Base-by-base conservation (phyloP, 2,888 invertebrate species). In the Platerodrilus igneus region DNA sequence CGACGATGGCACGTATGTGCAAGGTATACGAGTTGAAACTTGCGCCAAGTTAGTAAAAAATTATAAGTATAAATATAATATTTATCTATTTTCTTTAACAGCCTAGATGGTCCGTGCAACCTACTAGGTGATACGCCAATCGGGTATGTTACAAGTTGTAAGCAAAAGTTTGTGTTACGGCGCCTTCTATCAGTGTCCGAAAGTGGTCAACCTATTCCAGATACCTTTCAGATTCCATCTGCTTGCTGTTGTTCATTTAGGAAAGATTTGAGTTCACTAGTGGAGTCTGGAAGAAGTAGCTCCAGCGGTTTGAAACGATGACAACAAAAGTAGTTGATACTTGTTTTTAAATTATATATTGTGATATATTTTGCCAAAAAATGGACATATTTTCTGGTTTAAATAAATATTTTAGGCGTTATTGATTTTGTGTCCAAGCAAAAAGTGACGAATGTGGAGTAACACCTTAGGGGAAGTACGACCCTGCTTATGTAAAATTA, bases 21-120 rank as follows among this genome's bases (percentile, higher is more conserved):
- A 90, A 64, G 83, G 81, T 11, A 77, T 87, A 23, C 73, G 78
- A 27, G 76, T 85, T 1, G 87, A 89, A 65, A 73, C 76, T 44
- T 90, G 89, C 71, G 47, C 63, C 9, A 28, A 41, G 86, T 86
- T 66, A 77, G 80, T 76, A 34, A 21, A n/a, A n/a, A n/a, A n/a
- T n/a, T n/a, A n/a, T n/a, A n/a, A n/a, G n/a, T n/a, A n/a, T n/a
- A n/a, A n/a, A n/a, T n/a, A n/a, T n/a, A n/a, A n/a, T n/a, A n/a
- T n/a, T n/a, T n/a, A n/a, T n/a, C n/a, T n/a, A n/a, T n/a, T n/a
- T n/a, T n/a, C n/a, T n/a, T 7, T 28, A 11, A n/a, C 49, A 77
- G 76, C 26, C 62, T 67, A n/a, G 67, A 68, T 4, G 45, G 53
- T 2, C 53, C 62, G 0, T 83, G 83, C 51, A 67, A 67, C 22